These are phyloP conservation scores for Addax nasomaculatus DNA, from an alignment of 2,113 vertebrate genomes.

Conservation along the genomic window DNA sequence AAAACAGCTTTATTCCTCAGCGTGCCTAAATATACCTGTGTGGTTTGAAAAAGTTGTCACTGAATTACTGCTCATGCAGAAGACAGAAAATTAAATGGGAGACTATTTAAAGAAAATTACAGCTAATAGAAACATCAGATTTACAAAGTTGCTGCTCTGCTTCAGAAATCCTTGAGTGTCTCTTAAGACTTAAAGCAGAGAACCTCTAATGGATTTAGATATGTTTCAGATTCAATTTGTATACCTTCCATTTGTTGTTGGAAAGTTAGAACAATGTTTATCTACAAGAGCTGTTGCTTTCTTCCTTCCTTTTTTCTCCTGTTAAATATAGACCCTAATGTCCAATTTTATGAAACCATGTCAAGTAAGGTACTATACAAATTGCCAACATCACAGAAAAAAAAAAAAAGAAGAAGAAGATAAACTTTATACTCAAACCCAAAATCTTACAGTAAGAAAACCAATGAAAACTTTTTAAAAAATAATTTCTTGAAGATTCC, in stretches of 20 bases:
- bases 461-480: neutral
- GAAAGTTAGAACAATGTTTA: neutral
- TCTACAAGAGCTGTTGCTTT: neutral
- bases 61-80: constrained; percentile 51
- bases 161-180: constrained; percentile 30
- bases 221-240: neutral
- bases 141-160: neutral
- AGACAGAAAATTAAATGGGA: constrained; percentile 56
- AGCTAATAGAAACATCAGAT: constrained; percentile 55
- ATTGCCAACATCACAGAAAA: neutral
- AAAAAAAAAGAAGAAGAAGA: neutral
- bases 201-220: neutral
- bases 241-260: neutral
- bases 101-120: constrained; percentile 54
- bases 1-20: constrained; percentile 23
- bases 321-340: neutral
- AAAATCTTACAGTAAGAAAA: neutral
- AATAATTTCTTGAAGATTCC: neutral
- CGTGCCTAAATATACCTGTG: constrained; percentile 21
- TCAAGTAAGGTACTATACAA: neutral
- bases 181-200: neutral
- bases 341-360: neutral
- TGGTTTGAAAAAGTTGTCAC: constrained; percentile 27
- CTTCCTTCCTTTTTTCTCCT: neutral
- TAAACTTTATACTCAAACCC: neutral